Evolutionary conservation across 2,888 invertebrate species (phyloP), one percentile per base, ranked within the genome.

Genomic region (Cheilosia urbana): DNA sequence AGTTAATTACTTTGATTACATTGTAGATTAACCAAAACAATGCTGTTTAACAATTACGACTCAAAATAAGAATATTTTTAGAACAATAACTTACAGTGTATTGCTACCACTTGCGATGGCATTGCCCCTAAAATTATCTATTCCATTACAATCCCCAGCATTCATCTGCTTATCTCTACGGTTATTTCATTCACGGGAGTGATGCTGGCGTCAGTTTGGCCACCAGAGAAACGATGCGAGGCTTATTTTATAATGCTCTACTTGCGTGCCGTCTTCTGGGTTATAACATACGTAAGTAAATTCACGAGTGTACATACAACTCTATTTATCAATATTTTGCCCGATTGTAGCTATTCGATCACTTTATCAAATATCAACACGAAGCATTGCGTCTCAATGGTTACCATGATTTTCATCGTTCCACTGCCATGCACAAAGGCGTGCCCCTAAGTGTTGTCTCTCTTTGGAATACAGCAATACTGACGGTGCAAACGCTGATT

Each of bases 381-480:
- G 94, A 95, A 81, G 92, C 93, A 83, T 90, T 95, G 49, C 93
- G 95, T 76, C 92, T 95, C 83, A 93, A 94, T 89, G 95, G 96
- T 2, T 95, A 95, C 89, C 93, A 95, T 77, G 95, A 95, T 66
- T 95, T 95, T 89, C 94, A 95, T 90, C 94, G 95, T 78, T 93
- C 94, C 9, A 95, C 94, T 0, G 93, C 93, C 87, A 92, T 93
- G 73, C 94, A 94, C 68, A 94, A 94, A 88, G 93, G 94, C 71
- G 91, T 95, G 17, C 95, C 95, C 0, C 90, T 95, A 51, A 94
- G 94, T 88, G 91, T 95, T 21, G 94, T 94, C 0, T 95, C 95
- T 7, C 90, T 95, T 19, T 95, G 93, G 95, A 95, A 93, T 91
- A 94, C 93, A 0, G 90, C 92, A 47, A 90, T 95, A 34, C 89